Conservation (phyloP, 2,888 invertebrate species). For the Ceraclea dissimilis region DNA sequence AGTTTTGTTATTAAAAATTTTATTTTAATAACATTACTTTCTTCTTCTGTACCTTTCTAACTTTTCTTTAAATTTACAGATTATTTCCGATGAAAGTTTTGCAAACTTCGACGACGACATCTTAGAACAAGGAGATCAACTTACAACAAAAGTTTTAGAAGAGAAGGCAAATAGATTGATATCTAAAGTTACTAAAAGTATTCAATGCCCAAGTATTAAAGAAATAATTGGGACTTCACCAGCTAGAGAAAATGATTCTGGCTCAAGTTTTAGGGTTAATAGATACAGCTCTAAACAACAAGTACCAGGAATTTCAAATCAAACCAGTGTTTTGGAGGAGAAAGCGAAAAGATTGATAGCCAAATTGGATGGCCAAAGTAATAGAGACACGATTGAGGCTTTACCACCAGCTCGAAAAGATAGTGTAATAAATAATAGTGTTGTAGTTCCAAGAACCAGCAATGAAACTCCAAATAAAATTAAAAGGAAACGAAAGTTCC, state of each 20-base stretch:
- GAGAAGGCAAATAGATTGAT: no score
- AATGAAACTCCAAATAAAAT: constrained; percentile 10
- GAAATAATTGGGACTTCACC: no score
- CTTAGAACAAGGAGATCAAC: no score
- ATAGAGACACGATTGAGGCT: not conserved
- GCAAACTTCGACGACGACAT: not conserved
- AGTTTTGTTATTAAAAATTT: not conserved
- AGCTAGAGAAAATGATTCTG: no score
- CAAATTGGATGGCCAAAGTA: not conserved
- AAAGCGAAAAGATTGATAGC: not conserved
- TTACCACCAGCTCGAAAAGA: not conserved
- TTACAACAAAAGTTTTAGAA: no score
- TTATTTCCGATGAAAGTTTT: not conserved
- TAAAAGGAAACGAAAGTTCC: constrained; percentile 37
- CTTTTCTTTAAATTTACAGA: not conserved
- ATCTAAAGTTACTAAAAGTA: no score
- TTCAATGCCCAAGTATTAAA: no score
- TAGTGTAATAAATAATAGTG: not conserved
- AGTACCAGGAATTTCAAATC: not conserved
- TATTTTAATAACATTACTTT: not conserved
- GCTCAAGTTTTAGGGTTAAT: no score
- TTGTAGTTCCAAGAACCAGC: not conserved
- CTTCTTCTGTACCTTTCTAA: no score
- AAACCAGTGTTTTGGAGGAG: not conserved
- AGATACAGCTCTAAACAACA: not conserved